Base-by-base conservation (phyloP, 2,888 invertebrate genomes). In the Harpalus rubripes region DNA sequence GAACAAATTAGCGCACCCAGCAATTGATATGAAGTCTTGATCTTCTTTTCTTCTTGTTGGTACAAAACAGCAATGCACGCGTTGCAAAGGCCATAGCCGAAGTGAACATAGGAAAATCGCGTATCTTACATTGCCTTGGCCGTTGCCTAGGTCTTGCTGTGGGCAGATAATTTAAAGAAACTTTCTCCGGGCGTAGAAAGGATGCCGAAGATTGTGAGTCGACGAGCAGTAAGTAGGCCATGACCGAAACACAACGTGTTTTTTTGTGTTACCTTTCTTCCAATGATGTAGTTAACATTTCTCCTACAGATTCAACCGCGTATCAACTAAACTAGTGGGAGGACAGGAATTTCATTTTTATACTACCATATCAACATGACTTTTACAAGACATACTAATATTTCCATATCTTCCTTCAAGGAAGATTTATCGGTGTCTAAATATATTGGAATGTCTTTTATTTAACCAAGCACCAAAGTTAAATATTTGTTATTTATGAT, bases 191-290 rank as follows among this genome's bases (percentile, higher is more conserved):
- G 59, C 26, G 83, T 83, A 83, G 83, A 83, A 83, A 83, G 83
- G 82, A 82, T 82, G 82, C 72, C 82, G 82, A 61, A 56, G 68
- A 58, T 39, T 74, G 41, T 52, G 44, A 52, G 44, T 52, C 44
- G 44, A 52, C 10, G 44, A 15, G 72, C 82, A 39, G 59, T 74
- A 83, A 83, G 83, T 83, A 74, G 83, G 83, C 83, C 83, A 83
- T 83, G 83, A 83, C 83, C 83, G 83, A 83, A 74, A 83, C 83
- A 83, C 72, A 74, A 18, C 58, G 83, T 83, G 74, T 83, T 83
- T 83, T 74, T 83, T 76, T 83, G 74, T 83, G 83, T 83, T 83
- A 76, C 83, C 83, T 74, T 83, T 61, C 83, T 83, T 83, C 76
- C 74, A 39, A 41, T 74, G 65, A 10, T 32, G 32, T 39, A 16